Conservation (phyloP, 2,888 invertebrate species). For the Lochmaea crataegi region DNA sequence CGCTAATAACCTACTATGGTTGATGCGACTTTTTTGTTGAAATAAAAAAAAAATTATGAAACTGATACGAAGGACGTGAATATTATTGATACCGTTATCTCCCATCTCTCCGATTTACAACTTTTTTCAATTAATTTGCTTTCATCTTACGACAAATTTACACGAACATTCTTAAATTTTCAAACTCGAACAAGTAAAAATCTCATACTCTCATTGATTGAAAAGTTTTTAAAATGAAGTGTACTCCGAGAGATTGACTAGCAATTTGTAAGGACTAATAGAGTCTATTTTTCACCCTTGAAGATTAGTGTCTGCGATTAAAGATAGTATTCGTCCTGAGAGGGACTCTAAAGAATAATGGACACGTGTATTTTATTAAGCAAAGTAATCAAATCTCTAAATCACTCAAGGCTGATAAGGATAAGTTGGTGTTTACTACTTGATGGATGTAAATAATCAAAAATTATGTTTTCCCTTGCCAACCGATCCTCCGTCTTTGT, state of each 20-base stretch:
- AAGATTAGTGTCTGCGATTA: conserved; percentile 59
- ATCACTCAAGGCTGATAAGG: neutral
- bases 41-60: too few relatives aligned
- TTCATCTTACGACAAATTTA: neutral
- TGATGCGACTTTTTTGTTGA: too few relatives aligned
- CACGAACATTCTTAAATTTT: conserved; percentile 14
- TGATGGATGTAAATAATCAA: neutral
- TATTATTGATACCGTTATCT: conserved; percentile 3
- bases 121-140: neutral
- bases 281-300: conserved; percentile 56
- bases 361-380: conserved; percentile 56
- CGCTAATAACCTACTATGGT: too few relatives aligned
- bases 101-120: neutral
- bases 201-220: conserved; percentile 37
- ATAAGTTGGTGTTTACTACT: neutral
- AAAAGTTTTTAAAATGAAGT: conserved; percentile 41
- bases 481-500: too few relatives aligned
- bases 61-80: too few relatives aligned
- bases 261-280: conserved; percentile 59
- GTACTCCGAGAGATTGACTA: conserved; percentile 52
- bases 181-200: conserved; percentile 34
- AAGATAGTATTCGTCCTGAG: conserved; percentile 48
- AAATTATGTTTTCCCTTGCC: neutral
- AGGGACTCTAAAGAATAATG: conserved; percentile 56
- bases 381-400: conserved; percentile 41